These are phyloP conservation scores for Pollenia amentaria DNA, from an alignment of 2,888 invertebrate species.

Conservation along the genomic window DNA sequence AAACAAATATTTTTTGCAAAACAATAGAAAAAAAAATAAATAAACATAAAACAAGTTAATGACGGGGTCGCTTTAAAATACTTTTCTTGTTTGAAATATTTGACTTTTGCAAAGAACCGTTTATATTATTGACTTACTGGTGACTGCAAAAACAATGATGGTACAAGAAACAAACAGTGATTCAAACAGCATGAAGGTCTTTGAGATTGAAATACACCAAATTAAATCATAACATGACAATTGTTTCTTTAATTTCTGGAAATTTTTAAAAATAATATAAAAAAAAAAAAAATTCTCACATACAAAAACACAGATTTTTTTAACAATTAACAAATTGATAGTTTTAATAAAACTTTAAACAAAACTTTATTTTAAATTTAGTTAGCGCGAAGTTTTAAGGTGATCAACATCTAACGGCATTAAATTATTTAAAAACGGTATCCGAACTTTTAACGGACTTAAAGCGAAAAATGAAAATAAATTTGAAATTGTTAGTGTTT, in stretches of 20 bases:
- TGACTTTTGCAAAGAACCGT: neutral
- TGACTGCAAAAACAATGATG: neutral
- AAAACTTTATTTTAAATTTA: constrained; percentile 3
- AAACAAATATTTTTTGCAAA: neutral
- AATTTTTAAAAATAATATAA: constrained; percentile 36
- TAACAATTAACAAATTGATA: constrained; percentile 9
- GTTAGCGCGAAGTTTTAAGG: constrained; percentile 33
- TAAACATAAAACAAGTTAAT: constrained; percentile 35
- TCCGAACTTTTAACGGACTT: neutral
- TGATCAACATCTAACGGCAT: constrained; percentile 11
- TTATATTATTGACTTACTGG: too few species aligned
- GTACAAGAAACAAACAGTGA: constrained; percentile 17
- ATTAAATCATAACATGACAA: neutral
- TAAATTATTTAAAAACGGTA: neutral
- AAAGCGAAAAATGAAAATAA: constrained; percentile 22
- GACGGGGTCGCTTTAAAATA: constrained; percentile 17
- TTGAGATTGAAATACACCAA: constrained; percentile 11
- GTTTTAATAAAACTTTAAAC: constrained; percentile 43
- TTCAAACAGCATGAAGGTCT: constrained; percentile 67
- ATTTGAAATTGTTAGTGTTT: constrained; percentile 12
- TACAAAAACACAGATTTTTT: neutral
- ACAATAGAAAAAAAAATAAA: too few species aligned
- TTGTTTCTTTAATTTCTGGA: constrained; percentile 23
- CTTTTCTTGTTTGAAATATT: neutral
- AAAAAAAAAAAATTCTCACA: constrained; percentile 4